Evolutionary conservation across 1,140 invertebrate species (phyloP).

Genomic region (Pseudomyrmex pallidus): DNA sequence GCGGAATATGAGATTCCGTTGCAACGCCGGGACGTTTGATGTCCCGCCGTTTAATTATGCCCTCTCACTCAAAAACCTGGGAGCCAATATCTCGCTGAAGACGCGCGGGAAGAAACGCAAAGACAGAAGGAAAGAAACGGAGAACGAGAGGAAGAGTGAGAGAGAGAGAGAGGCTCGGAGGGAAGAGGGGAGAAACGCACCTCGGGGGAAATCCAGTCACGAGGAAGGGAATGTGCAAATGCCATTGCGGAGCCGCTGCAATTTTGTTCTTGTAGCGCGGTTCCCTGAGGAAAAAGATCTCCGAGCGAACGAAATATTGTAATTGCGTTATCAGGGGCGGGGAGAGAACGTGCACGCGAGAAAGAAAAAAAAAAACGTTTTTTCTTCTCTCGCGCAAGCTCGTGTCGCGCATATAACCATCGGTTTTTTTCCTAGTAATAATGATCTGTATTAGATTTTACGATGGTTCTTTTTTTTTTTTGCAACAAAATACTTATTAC

Average conservation of each 20-base stretch:
- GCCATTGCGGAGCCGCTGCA: conserved; percentile 51
- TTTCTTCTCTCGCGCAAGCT: neutral
- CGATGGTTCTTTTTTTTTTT: neutral
- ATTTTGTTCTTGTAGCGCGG: conserved; percentile 54
- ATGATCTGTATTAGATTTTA: neutral
- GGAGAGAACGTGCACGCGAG: conserved; percentile 7
- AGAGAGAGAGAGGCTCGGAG: neutral
- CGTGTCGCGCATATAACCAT: neutral
- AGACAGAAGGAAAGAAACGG: neutral
- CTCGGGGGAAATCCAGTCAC: conserved; percentile 56
- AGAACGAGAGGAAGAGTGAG: neutral
- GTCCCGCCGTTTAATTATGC: conserved; percentile 59
- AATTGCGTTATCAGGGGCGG: conserved; percentile 46
- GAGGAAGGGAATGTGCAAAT: conserved; percentile 59
- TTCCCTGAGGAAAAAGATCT: conserved; percentile 31
- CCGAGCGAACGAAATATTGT: conserved; percentile 42
- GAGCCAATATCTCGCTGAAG: conserved; percentile 56
- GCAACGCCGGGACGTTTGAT: conserved; percentile 48
- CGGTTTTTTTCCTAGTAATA: neutral
- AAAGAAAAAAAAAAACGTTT: conserved; percentile 1
- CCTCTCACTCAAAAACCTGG: conserved; percentile 49
- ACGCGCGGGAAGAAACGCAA: conserved; percentile 45
- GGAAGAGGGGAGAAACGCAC: neutral
- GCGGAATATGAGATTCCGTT: conserved; percentile 55
- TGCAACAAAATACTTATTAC: neutral